A percentile compares a stretch with the other conserved stretches of the same genome.
These are phyloP conservation scores for Trinorchestia longiramus DNA, from an alignment of 1,140 invertebrate species.

Conservation along the genomic window DNA sequence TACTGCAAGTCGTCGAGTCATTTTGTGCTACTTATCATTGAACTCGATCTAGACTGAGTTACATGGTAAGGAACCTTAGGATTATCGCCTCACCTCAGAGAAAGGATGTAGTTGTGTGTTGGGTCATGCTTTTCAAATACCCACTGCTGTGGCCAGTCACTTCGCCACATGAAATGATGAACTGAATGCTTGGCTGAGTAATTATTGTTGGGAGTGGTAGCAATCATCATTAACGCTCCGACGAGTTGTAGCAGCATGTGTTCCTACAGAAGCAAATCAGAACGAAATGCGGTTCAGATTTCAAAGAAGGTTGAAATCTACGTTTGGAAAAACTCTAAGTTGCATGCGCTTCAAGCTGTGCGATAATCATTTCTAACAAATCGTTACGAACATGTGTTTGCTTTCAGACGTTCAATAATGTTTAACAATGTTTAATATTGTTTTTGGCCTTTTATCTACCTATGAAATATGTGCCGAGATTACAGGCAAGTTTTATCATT, in stretches of 20 bases:
- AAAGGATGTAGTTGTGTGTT: background rate
- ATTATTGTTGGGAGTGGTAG: background rate
- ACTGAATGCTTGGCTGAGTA: background rate
- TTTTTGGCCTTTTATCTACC: too few relatives aligned
- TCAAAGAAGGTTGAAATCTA: background rate
- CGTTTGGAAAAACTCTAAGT: background rate
- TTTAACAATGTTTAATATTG: background rate
- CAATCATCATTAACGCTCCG: background rate
- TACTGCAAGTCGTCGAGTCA: background rate
- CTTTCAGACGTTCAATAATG: background rate
- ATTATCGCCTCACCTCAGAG: background rate
- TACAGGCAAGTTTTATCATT: background rate
- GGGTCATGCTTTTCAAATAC: background rate
- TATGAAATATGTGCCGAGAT: background rate
- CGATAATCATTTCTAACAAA: background rate
- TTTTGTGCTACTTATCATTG: background rate
- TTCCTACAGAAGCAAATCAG: background rate
- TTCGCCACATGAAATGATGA: background rate
- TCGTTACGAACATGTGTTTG: background rate
- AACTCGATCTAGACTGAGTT: background rate
- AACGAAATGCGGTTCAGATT: background rate
- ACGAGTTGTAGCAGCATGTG: background rate
- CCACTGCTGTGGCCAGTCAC: background rate
- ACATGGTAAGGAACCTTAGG: background rate
- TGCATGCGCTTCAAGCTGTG: too few relatives aligned